Evolutionary conservation across 64 coral and sea anemone species (phyloP).

Genomic region (Acropora tenuis): DNA sequence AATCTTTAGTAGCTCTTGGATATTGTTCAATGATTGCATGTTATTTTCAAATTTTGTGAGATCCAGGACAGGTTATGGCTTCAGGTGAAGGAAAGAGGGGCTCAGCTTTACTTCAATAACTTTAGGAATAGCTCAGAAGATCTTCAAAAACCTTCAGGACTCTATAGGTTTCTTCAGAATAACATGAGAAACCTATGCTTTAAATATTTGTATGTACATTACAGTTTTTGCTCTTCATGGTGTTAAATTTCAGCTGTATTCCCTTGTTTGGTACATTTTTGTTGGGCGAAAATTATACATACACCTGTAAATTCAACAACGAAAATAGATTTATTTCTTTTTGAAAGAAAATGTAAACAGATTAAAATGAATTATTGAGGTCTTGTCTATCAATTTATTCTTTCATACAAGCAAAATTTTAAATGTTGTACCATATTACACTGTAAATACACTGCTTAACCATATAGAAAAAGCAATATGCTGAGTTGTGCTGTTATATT

Average conservation of each 20-base stretch:
- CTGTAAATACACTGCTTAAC: too few relatives aligned
- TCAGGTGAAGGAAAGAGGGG: not conserved
- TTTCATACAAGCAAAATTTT: too few relatives aligned
- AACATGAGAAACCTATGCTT: constrained; percentile 10
- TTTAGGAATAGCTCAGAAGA: not conserved
- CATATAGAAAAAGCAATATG: too few relatives aligned
- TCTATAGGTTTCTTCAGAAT: not conserved
- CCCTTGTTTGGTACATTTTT: not conserved
- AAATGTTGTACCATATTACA: too few relatives aligned
- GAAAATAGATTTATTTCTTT: constrained; percentile 25
- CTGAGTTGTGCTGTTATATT: too few relatives aligned
- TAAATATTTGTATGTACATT: not conserved
- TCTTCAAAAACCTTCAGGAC: constrained; percentile 7
- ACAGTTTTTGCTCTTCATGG: not conserved
- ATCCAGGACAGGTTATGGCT: not conserved
- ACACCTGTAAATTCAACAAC: not conserved
- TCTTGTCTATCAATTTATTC: too few relatives aligned
- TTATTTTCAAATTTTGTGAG: constrained; percentile 10
- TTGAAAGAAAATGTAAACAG: not conserved
- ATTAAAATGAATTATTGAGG: not conserved
- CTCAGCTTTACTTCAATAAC: constrained; percentile 8
- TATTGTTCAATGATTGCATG: not conserved
- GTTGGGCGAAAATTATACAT: not conserved
- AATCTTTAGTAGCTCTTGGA: not conserved
- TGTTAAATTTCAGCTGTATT: constrained; percentile 8